Conservation (phyloP, 2,113 vertebrate genomes). For the Chamaea fasciata region DNA sequence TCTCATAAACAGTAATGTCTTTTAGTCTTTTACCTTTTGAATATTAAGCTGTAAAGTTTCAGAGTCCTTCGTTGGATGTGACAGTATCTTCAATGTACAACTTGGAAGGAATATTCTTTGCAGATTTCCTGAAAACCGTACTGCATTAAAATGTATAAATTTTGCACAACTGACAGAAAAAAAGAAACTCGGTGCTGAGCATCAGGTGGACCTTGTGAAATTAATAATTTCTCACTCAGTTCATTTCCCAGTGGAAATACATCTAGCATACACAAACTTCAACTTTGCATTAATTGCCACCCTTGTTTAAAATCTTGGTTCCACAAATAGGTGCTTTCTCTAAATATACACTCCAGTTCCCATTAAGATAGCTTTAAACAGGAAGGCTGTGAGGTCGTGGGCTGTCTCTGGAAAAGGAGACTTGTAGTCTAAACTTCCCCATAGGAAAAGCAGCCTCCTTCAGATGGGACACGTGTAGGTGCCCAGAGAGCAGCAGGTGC, state of each 20-base stretch:
- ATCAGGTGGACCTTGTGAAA: background rate
- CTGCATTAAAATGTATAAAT: background rate
- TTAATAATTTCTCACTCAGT: background rate
- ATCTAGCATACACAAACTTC: background rate
- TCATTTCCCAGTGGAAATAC: background rate
- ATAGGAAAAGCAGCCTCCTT: background rate
- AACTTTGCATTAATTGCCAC: background rate
- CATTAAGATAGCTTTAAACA: background rate
- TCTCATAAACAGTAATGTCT: background rate
- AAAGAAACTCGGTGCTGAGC: background rate
- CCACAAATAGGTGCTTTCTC: background rate
- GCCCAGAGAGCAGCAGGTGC: background rate
- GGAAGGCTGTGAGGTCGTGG: background rate
- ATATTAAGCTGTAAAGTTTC: background rate
- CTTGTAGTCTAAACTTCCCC: background rate
- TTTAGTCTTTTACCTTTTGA: background rate
- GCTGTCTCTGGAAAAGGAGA: background rate
- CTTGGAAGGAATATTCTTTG: background rate
- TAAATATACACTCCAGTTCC: background rate
- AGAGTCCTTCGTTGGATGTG: background rate
- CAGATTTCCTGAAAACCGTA: background rate
- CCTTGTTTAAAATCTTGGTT: background rate
- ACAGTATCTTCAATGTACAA: background rate
- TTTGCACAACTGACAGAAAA: background rate
- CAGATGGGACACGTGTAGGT: rapidly evolving